Evolutionary conservation across 30 jellyfish, hydroid and myxozoan genomes (phyloP), one percentile per base, ranked within the genome.

Genomic region (Chironex yamaguchii): DNA sequence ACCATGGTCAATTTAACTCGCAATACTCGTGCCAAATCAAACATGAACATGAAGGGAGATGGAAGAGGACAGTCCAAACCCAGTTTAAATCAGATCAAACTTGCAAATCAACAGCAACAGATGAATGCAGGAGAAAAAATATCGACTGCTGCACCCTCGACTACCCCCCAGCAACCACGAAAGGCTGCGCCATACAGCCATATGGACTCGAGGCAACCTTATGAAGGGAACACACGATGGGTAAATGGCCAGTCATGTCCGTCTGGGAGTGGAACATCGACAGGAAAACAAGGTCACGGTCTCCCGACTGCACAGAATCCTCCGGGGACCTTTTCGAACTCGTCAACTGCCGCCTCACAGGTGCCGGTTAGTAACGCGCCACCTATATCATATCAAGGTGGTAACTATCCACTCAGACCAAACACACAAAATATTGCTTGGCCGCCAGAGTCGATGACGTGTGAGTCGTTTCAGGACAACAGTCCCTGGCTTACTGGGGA

Each of bases 101-200:
- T 81, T 28, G 49, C 73, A 26, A 94, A 81, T 29, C 97, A 79
- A 79, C 97, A 95, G 54, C 96, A 88, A 35, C 99, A 94, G 36
- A 94, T 88, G 96, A 42, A 42, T 42, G 58, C 58, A 6, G 58
- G 13, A 42, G 58, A 42, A 42, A 42, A 42, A 42, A 17, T 17
- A 6, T 9, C 17, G 9, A 17, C 17, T 42, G 17, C 58, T 42
- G 17, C 58, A 6, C 13, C 58, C 17, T 42, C 58, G 58, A 42
- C 58, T 9, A 17, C 58, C 9, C 9, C 58, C 9, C 58, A 42
- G 58, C 58, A 42, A 17, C 13, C 58, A 42, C 13, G 58, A 9
- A 6, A 17, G 58, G 58, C 13, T 17, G 58, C 17, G 17, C 58
- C 58, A 6, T 42, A 42, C 17, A 6, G 13, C 17, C 58, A 42